Evolutionary conservation across 2,888 invertebrate species (phyloP).

Genomic region (Eupelmus urozonus): DNA sequence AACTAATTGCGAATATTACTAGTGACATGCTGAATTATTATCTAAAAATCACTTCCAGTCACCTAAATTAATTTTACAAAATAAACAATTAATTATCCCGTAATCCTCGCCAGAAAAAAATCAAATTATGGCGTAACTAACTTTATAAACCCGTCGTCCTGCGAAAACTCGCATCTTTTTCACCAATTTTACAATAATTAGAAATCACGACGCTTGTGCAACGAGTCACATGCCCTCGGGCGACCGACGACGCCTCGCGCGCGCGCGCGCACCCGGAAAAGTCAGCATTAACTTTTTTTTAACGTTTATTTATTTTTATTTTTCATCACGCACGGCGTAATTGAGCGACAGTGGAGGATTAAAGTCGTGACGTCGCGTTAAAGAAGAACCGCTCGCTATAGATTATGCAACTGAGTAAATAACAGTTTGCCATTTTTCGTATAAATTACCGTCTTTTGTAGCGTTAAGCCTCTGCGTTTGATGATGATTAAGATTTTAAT

Average conservation of each 20-base stretch:
- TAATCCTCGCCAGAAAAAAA: no score
- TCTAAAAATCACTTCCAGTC: no score
- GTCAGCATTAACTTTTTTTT: neutral
- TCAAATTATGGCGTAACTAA: no score
- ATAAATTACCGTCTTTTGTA: no score
- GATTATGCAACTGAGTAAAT: slow-evolving; percentile 6
- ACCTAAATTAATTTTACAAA: no score
- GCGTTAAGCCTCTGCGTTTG: no score
- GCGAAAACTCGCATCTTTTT: neutral
- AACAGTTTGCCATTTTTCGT: neutral
- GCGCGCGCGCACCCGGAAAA: neutral
- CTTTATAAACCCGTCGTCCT: no score
- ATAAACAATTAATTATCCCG: no score
- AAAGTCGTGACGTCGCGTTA: neutral
- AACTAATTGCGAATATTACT: no score
- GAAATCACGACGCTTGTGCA: slow-evolving; percentile 4
- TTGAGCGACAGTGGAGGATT: neutral
- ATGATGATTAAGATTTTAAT: no score
- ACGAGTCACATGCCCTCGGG: neutral
- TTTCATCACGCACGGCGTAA: neutral
- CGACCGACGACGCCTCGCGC: no score
- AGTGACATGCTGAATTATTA: no score
- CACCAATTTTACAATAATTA: slow-evolving; percentile 3
- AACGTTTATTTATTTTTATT: neutral
- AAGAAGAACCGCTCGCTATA: neutral